Evolutionary conservation across 2,113 vertebrate species (phyloP).

Genomic region (Cettia cetti): DNA sequence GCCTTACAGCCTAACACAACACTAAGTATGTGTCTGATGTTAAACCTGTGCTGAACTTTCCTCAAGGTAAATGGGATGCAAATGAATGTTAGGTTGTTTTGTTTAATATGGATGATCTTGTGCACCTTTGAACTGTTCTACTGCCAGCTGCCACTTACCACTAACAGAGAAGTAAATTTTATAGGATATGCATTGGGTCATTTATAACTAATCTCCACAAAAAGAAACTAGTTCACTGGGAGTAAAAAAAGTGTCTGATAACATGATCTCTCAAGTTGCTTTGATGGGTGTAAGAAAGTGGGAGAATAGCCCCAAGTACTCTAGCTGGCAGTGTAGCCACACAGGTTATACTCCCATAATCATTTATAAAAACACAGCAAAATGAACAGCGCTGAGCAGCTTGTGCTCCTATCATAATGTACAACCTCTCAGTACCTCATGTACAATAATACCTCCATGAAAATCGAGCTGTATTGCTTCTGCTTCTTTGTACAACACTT

Average conservation of each 20-base stretch:
- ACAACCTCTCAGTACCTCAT: neutral
- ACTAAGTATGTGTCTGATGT: neutral
- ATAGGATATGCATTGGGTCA: neutral
- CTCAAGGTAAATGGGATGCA: slow-evolving; percentile 5
- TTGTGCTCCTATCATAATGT: neutral
- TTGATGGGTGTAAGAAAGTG: neutral
- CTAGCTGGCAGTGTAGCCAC: neutral
- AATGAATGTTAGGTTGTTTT: slow-evolving; percentile 6
- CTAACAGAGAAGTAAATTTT: neutral
- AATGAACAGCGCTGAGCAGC: neutral
- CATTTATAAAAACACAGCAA: neutral
- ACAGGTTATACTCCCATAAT: neutral
- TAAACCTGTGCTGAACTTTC: neutral
- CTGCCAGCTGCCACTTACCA: neutral
- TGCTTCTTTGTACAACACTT: slow-evolving; percentile 16
- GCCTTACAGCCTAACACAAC: neutral
- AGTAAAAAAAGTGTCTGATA: neutral
- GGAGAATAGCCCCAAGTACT: neutral
- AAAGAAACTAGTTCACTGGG: neutral
- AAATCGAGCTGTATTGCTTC: slow-evolving; percentile 8
- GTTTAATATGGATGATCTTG: neutral
- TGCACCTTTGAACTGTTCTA: neutral
- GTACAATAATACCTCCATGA: neutral
- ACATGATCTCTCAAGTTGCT: neutral
- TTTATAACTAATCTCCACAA: neutral